A percentile compares a stretch with the other conserved stretches of the same genome.
phyloP scores from a whole-genome alignment of 2,113 vertebrate genomes.

The Clinocottus analis region DNA sequence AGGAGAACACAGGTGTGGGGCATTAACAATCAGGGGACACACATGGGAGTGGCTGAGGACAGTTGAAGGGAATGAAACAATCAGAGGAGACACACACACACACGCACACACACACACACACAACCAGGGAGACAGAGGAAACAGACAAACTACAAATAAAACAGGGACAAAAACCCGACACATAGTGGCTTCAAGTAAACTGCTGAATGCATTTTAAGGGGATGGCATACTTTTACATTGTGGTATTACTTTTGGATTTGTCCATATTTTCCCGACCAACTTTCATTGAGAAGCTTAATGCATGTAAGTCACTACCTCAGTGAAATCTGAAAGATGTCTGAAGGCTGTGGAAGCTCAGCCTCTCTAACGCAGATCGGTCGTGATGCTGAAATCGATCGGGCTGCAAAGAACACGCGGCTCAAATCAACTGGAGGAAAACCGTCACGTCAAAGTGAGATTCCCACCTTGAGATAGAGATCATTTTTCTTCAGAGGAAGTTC shows the following conservation, averaged over 20 bases:
- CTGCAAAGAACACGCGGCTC: neutral
- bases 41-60: too few relatives aligned
- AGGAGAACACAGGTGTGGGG: too few relatives aligned
- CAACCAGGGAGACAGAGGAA: too few relatives aligned
- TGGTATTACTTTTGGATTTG: neutral
- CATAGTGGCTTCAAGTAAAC: neutral
- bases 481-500: neutral
- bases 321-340: neutral
- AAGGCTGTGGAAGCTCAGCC: neutral
- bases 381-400: neutral
- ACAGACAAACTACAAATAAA: too few relatives aligned
- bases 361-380: neutral
- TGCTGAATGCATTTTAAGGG: neutral
- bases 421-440: neutral
- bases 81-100: too few relatives aligned
- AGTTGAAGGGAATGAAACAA: too few relatives aligned
- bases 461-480: neutral
- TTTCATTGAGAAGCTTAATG: neutral
- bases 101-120: too few relatives aligned
- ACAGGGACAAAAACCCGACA: too few relatives aligned
- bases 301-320: neutral
- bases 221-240: neutral
- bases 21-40: too few relatives aligned
- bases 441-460: neutral
- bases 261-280: neutral